Evolutionary conservation across 64 coral and sea anemone genomes (phyloP).

Genomic region (Montipora cactus): DNA sequence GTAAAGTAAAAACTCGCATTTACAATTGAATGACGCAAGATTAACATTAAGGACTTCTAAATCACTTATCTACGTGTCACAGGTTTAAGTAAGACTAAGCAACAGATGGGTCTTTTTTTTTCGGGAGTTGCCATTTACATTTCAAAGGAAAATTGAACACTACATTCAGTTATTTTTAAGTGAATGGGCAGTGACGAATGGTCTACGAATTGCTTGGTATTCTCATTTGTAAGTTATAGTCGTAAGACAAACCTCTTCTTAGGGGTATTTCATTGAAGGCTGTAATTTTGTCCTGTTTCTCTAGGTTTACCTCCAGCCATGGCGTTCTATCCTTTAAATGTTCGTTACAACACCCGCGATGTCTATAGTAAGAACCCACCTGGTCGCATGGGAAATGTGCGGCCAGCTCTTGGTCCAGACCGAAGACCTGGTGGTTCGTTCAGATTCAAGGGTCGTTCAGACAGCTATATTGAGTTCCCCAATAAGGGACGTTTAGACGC

Average conservation of each 20-base stretch:
- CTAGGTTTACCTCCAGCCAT: slow-evolving; percentile 59
- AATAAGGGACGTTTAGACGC: slow-evolving; percentile 81
- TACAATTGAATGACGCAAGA: background rate
- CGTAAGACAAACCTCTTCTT: no score
- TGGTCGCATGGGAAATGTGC: slow-evolving; percentile 70
- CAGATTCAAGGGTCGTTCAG: slow-evolving; percentile 66
- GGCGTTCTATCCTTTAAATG: slow-evolving; percentile 78
- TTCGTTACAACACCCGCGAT: slow-evolving; percentile 60
- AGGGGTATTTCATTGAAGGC: background rate
- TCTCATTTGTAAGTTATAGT: no score
- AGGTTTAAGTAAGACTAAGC: no score
- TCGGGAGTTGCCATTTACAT: no score
- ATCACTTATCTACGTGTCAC: no score
- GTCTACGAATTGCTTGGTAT: no score
- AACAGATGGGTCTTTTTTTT: no score
- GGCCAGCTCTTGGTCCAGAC: slow-evolving; percentile 69
- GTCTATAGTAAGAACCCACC: slow-evolving; percentile 64
- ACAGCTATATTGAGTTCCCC: slow-evolving; percentile 85
- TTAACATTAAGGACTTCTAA: background rate
- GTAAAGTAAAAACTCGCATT: no score
- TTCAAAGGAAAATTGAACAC: no score
- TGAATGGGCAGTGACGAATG: no score
- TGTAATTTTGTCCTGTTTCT: background rate
- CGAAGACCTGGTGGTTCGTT: slow-evolving; percentile 61
- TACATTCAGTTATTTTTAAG: no score